Evolutionary conservation across 2,113 vertebrate genomes (phyloP).

Genomic region (Elaphurus davidianus): DNA sequence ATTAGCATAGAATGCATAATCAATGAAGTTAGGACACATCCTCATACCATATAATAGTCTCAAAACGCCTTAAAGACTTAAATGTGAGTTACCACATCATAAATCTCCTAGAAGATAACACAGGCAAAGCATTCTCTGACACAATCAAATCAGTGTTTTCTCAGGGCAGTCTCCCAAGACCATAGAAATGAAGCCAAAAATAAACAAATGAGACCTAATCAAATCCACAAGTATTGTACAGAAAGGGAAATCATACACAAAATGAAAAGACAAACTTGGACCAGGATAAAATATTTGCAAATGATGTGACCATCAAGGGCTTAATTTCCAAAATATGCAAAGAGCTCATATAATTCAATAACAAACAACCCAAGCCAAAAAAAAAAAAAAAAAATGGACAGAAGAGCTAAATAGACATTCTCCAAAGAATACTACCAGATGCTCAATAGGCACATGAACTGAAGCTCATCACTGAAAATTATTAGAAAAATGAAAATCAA

Average conservation of each 20-base stretch:
- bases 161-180: not conserved
- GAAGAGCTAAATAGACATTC: not conserved
- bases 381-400: not conserved
- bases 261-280: not conserved
- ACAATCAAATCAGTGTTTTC: not conserved
- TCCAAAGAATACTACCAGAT: not conserved
- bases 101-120: not conserved
- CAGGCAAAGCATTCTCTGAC: not conserved
- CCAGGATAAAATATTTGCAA: not conserved
- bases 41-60: not conserved
- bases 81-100: not conserved
- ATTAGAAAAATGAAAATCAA: not conserved
- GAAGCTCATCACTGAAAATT: not conserved
- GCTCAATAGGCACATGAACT: not conserved
- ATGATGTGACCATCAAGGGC: not conserved
- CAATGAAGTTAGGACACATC: not conserved
- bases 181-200: not conserved
- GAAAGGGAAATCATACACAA: not conserved
- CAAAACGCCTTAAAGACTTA: not conserved
- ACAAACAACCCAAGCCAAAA: not conserved
- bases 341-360: not conserved
- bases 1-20: not conserved
- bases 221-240: not conserved
- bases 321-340: not conserved
- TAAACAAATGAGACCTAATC: not conserved